Conservation (phyloP, 1,140 invertebrate genomes). For the Mactra quadrangularis region DNA sequence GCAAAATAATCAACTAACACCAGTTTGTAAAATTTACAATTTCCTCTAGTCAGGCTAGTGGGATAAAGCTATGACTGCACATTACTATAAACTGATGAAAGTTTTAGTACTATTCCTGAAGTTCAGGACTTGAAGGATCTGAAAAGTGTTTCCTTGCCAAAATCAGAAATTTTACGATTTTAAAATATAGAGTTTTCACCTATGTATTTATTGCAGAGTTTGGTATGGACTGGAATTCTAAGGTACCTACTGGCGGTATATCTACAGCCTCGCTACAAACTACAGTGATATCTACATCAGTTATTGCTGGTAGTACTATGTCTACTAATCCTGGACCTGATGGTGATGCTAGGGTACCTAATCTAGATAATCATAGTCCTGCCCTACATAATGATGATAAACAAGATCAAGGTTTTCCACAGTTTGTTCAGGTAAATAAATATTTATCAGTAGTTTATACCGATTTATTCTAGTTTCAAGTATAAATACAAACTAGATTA, state of each 20-base stretch:
- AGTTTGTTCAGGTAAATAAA: slow-evolving; percentile 45
- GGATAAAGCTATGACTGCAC: too few species aligned
- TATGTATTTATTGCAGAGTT: slow-evolving; percentile 60
- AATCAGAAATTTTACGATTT: too few species aligned
- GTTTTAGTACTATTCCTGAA: too few species aligned
- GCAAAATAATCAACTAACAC: too few species aligned
- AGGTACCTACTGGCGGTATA: slow-evolving; percentile 63
- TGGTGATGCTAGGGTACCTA: slow-evolving; percentile 13
- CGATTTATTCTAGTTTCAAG: too few species aligned
- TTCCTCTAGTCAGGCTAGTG: too few species aligned
- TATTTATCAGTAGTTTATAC: neutral
- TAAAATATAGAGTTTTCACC: too few species aligned
- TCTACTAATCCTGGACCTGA: slow-evolving; percentile 52
- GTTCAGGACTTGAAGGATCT: too few species aligned
- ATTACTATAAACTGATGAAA: too few species aligned
- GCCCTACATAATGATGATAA: slow-evolving; percentile 52
- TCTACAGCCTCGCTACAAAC: slow-evolving; percentile 66
- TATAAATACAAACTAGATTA: too few species aligned
- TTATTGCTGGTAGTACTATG: slow-evolving; percentile 72
- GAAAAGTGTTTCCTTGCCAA: too few species aligned
- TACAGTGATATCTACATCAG: slow-evolving; percentile 74
- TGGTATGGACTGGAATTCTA: slow-evolving; percentile 71
- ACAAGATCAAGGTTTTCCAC: slow-evolving; percentile 40
- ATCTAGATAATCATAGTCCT: slow-evolving; percentile 44
- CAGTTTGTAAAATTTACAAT: too few species aligned